Evolutionary conservation across 1,140 invertebrate genomes (phyloP).

Genomic region (Yoshiicerus persimilis): DNA sequence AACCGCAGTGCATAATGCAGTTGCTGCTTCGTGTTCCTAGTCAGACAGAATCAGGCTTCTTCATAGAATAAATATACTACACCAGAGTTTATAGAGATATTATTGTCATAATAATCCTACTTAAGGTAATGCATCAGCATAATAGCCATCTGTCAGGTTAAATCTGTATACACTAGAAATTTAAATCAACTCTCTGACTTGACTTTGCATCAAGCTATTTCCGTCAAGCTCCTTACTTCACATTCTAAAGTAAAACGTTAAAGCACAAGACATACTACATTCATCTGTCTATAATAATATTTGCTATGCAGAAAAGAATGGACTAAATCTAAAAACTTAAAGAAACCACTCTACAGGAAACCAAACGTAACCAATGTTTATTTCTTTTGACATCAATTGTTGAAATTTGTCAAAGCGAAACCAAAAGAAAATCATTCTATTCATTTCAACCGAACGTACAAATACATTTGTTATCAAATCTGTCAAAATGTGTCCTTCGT

Average conservation of each 20-base stretch:
- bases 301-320: not conserved
- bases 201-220: not conserved
- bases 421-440: constrained; percentile 2
- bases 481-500: not conserved
- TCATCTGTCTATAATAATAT: too few species aligned
- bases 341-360: not conserved
- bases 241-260: too few species aligned
- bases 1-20: constrained; percentile 4
- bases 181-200: not conserved
- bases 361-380: not conserved
- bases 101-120: not conserved
- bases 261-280: too few species aligned
- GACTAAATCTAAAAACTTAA: not conserved
- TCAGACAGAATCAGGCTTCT: too few species aligned
- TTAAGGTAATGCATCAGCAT: not conserved
- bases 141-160: not conserved
- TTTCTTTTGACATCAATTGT: not conserved
- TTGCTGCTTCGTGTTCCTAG: not conserved
- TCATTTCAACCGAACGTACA: not conserved
- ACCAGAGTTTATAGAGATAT: not conserved
- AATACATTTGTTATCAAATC: not conserved
- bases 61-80: not conserved
- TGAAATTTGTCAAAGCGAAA: not conserved
- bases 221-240: too few species aligned
- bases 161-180: not conserved